Percentiles rank a stretch among this genome's conserved stretches.
These are phyloP conservation scores for Cydia strobilella DNA, from an alignment of 1,140 invertebrate species.

Conservation along the genomic window DNA sequence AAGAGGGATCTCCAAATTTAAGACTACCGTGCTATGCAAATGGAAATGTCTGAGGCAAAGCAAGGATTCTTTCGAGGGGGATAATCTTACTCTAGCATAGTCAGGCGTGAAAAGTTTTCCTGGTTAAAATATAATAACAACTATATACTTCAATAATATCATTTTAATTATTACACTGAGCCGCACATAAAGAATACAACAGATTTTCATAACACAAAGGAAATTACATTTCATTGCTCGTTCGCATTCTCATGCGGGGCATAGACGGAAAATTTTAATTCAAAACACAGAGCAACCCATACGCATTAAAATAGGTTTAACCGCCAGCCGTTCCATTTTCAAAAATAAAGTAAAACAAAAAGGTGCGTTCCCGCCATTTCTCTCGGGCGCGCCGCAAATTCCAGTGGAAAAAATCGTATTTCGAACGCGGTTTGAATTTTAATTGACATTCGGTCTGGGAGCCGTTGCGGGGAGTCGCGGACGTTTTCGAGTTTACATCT, in stretches of 20 bases:
- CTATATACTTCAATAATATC: background rate
- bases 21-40: conserved; percentile 39
- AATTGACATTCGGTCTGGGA: conserved; percentile 74
- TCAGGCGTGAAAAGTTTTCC: background rate
- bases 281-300: conserved; percentile 71
- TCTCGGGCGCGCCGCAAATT: conserved; percentile 75
- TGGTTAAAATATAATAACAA: conserved; percentile 18
- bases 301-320: conserved; percentile 79
- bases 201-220: conserved; percentile 47
- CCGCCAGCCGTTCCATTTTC: conserved; percentile 74
- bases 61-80: conserved; percentile 1
- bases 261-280: conserved; percentile 73
- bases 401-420: conserved; percentile 78
- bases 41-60: conserved; percentile 25
- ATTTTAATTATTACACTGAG: conserved; percentile 1
- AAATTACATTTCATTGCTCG: conserved; percentile 76
- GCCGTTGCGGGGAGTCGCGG: conserved; percentile 46
- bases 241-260: conserved; percentile 46
- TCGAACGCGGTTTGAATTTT: conserved; percentile 80
- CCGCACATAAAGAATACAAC: conserved; percentile 24
- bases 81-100: background rate
- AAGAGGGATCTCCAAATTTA: conserved; percentile 54
- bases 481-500: conserved; percentile 62
- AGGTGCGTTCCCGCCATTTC: conserved; percentile 75
- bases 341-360: conserved; percentile 76